A percentile compares a stretch with the other conserved stretches of the same genome.
phyloP scores from a whole-genome alignment of 2,113 vertebrate species.

The Merops nubicus region DNA sequence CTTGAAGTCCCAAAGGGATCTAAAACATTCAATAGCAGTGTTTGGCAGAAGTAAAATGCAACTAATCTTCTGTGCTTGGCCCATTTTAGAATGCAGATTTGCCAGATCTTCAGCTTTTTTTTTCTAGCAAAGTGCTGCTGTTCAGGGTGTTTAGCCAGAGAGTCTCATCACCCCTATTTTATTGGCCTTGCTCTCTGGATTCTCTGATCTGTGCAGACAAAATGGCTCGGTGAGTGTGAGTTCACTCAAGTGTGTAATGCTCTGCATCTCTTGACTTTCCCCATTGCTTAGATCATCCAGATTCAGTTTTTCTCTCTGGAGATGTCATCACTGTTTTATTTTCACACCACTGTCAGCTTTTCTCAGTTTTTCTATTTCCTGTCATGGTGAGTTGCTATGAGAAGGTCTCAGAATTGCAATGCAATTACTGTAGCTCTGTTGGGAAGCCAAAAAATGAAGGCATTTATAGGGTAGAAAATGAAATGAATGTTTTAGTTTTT shows the following conservation, averaged over 20 bases:
- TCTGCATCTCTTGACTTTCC: background rate
- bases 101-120: background rate
- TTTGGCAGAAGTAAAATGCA: background rate
- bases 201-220: background rate
- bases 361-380: background rate
- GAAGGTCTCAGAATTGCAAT: background rate
- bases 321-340: background rate
- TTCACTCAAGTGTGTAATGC: background rate
- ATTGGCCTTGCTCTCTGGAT: background rate
- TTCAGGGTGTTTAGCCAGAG: background rate
- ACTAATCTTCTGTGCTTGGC: background rate
- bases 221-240: background rate
- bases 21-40: background rate
- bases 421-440: background rate
- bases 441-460: background rate
- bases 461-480: background rate
- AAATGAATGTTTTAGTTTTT: background rate
- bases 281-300: background rate
- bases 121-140: background rate
- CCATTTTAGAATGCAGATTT: background rate
- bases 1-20: background rate
- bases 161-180: background rate
- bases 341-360: background rate
- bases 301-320: background rate
- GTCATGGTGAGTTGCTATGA: background rate